phyloP scores from a whole-genome alignment of 1,140 invertebrate species.

The Elysia chlorotica region DNA sequence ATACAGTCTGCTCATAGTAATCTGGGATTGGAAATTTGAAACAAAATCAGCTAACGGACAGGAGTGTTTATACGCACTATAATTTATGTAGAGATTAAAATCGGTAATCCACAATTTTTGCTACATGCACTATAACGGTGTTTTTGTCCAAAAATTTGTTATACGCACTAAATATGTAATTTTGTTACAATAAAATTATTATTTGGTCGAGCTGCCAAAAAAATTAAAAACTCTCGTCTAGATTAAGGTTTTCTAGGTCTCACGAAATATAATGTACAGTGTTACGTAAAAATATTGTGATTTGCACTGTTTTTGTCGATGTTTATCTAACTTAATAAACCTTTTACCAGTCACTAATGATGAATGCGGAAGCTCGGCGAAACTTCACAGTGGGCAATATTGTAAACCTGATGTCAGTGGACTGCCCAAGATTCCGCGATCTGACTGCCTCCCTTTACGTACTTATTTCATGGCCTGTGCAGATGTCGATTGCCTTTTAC shows the following conservation, averaged over 20 bases:
- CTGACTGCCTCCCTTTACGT: slow-evolving; percentile 79
- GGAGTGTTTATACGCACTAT: too few species aligned
- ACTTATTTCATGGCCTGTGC: slow-evolving; percentile 92
- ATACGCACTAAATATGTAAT: background rate
- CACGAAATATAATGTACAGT: background rate
- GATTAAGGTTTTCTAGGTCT: too few species aligned
- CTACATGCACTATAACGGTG: too few species aligned
- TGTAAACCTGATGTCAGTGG: slow-evolving; percentile 66
- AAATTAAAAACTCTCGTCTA: too few species aligned
- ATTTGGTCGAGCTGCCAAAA: too few species aligned
- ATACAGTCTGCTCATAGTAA: too few species aligned
- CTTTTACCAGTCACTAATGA: slow-evolving; percentile 49
- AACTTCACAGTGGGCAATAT: slow-evolving; percentile 65
- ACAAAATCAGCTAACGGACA: too few species aligned
- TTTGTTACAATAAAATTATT: background rate
- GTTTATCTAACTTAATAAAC: background rate
- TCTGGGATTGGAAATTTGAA: too few species aligned
- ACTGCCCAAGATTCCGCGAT: slow-evolving; percentile 34
- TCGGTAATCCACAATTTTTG: background rate
- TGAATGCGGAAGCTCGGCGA: slow-evolving; percentile 55
- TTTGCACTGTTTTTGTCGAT: background rate
- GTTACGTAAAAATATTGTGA: background rate
- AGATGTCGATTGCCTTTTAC: slow-evolving; percentile 83
- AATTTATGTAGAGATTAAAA: background rate
- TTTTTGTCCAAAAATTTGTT: too few species aligned